Evolutionary conservation across 2,797 vertebrate genomes (phyloP).

Genomic region (Psittacula echo): DNA sequence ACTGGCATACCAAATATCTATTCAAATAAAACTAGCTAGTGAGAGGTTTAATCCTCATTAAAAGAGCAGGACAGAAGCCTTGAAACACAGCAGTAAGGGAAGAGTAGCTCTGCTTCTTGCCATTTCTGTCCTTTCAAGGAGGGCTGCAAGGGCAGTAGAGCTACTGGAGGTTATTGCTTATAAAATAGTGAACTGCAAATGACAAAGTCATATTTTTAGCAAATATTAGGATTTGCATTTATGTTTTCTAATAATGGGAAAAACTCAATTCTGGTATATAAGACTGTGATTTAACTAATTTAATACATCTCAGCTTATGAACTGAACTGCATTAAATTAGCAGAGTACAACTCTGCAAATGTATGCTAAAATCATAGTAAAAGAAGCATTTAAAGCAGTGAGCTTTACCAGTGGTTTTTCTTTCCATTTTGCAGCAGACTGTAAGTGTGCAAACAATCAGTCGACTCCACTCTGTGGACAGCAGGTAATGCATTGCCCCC

Average conservation of each 20-base stretch:
- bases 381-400: neutral
- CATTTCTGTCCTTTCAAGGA: neutral
- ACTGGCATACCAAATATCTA: neutral
- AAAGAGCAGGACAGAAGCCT: neutral
- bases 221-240: neutral
- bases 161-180: neutral
- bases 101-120: neutral
- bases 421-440: neutral
- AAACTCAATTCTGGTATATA: neutral
- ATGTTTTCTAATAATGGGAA: neutral
- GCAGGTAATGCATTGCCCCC: no score
- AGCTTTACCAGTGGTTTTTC: neutral
- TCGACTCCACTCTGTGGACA: no score
- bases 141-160: neutral
- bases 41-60: neutral
- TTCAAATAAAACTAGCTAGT: neutral
- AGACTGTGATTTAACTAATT: neutral
- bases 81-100: neutral
- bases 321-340: neutral
- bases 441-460: no score
- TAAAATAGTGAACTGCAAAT: neutral
- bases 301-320: neutral
- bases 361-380: neutral
- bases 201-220: neutral
- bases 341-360: neutral